These are phyloP conservation scores for Notiomystis cincta DNA, from an alignment of 2,113 vertebrate genomes.

Conservation along the genomic window DNA sequence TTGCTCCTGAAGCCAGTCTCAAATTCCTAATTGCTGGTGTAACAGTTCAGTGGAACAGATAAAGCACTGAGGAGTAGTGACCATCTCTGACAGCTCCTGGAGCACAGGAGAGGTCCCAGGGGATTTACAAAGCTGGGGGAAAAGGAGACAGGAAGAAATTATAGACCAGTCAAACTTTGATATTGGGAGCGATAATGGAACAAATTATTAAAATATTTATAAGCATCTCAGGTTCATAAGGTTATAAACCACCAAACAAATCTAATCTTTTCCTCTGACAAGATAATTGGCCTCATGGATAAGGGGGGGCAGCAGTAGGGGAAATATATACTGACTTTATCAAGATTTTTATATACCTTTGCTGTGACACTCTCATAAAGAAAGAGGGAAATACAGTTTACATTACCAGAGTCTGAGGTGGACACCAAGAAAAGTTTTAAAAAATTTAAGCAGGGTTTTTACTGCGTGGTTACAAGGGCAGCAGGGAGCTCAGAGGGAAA, in stretches of 20 bases:
- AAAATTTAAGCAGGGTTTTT: background rate
- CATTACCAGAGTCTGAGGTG: background rate
- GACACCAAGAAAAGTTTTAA: background rate
- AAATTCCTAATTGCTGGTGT: background rate
- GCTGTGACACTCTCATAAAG: background rate
- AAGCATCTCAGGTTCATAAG: conserved; percentile 59
- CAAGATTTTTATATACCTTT: conserved; percentile 35
- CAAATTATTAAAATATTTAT: conserved; percentile 70
- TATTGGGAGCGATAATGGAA: conserved; percentile 64
- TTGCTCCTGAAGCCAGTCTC: background rate
- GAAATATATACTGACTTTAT: conserved; percentile 17
- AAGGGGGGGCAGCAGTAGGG: background rate
- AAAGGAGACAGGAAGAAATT: conserved; percentile 52
- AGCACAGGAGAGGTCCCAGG: conserved; percentile 1
- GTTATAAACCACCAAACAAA: conserved; percentile 64
- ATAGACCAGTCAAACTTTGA: conserved; percentile 61
- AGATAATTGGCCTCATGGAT: conserved; percentile 57
- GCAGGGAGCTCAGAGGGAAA: background rate
- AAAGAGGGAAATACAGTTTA: background rate
- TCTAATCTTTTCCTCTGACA: conserved; percentile 58
- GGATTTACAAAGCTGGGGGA: background rate
- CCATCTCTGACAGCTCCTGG: conserved; percentile 33
- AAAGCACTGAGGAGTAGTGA: background rate
- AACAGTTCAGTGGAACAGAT: background rate
- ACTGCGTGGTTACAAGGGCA: background rate